Evolutionary conservation across 2,113 vertebrate genomes (phyloP).

Genomic region (Toxostoma redivivum): DNA sequence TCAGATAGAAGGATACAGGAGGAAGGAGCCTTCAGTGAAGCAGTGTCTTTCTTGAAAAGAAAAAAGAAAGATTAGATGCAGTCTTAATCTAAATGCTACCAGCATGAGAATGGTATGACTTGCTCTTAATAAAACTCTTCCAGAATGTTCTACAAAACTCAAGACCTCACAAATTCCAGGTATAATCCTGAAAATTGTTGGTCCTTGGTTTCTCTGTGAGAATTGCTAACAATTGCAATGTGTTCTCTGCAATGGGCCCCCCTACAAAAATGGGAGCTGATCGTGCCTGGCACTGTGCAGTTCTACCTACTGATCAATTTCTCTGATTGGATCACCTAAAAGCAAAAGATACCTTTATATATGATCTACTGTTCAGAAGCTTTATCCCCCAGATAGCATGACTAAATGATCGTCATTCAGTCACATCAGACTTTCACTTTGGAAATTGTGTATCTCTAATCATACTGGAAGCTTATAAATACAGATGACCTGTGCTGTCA

Average conservation of each 20-base stretch:
- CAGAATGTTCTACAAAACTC: neutral
- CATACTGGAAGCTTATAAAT: neutral
- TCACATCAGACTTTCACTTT: neutral
- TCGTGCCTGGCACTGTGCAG: neutral
- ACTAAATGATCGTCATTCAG: neutral
- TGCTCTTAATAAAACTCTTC: neutral
- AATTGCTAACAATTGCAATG: accelerated
- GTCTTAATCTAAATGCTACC: neutral
- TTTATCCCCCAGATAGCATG: neutral
- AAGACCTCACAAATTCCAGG: neutral
- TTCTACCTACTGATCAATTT: neutral
- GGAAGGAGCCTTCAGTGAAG: neutral
- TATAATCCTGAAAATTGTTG: neutral
- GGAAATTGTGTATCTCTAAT: neutral
- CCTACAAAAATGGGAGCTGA: neutral
- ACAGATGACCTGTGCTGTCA: neutral
- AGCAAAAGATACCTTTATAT: neutral
- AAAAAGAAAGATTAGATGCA: neutral
- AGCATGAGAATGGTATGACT: neutral
- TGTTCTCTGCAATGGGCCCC: neutral
- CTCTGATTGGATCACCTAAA: neutral
- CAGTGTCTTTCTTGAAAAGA: neutral
- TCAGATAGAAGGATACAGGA: neutral
- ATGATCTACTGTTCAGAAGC: neutral
- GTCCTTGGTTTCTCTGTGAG: neutral